Evolutionary conservation across 2,113 vertebrate species (phyloP), one percentile per base, ranked within the genome.

Genomic region (Verasper variegatus): DNA sequence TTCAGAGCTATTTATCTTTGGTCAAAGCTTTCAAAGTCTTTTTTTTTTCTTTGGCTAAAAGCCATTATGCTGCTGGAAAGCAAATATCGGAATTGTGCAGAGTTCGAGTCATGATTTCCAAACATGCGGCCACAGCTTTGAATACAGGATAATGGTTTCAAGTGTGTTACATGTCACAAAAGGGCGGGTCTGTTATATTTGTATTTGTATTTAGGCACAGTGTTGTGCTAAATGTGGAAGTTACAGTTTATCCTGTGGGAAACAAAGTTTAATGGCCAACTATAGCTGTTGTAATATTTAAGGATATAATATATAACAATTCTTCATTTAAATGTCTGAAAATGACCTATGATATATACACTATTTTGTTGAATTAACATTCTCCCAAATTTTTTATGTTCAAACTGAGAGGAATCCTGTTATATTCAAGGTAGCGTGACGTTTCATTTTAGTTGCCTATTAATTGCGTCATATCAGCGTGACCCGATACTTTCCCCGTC

Each of bases 11-110:
- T 85, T 89, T 61, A 40, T 89, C 37, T 68, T 70, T 59, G 68
- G 49, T 69, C 49, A 57, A 17, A 65, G 70, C 82, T 78, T 77
- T 76, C 67, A 85, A 40, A 68, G 69, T 77, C 5, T 71, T 18
- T 81, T 85, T 27, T 31, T 88, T 88, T 78, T 68, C 66, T 79
- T 81, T 74, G 84, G 58, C 67, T 24, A 80, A 71, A 76, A 60
- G 75, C 80, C 73, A 71, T 67, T 54, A 59, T 10, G 42, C 69
- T 84, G 26, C 71, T 75, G 65, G 68, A 82, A 70, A 77, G 75
- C 61, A 49, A 74, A 65, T 24, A 35, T 60, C 60, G 74, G 56
- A 68, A 79, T 9, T 52, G 21, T 74, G 59, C 74, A 83, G 69
- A 75, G 66, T 82, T 87, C 61, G 74, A 77, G 47, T 42, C 23